phyloP scores from a whole-genome alignment of 1,140 invertebrate genomes.

The Holotrichia oblita region DNA sequence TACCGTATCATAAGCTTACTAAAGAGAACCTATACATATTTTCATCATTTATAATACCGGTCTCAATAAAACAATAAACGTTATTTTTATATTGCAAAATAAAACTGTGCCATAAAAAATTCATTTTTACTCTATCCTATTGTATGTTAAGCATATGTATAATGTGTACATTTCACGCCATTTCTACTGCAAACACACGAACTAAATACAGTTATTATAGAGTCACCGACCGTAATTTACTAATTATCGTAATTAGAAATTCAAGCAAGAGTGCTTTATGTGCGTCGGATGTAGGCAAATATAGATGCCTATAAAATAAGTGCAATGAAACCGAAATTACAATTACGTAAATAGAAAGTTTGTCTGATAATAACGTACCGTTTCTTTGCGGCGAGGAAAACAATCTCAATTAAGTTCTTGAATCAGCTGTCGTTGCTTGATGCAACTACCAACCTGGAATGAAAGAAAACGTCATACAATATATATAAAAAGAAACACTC shows the following conservation, averaged over 20 bases:
- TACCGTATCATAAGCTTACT: no score
- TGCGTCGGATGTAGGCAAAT: neutral
- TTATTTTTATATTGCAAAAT: no score
- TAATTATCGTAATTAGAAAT: neutral
- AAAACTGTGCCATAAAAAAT: no score
- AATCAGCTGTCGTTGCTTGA: neutral
- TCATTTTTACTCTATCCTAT: no score
- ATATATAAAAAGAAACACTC: no score
- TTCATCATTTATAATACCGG: no score
- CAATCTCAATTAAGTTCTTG: neutral
- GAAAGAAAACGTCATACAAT: neutral
- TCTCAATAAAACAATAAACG: no score
- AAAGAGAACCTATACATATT: no score
- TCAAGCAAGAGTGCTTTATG: neutral
- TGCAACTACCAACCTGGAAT: neutral
- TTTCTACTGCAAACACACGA: neutral
- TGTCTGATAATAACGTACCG: neutral
- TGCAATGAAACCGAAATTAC: neutral
- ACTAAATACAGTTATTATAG: neutral
- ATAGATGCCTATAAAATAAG: neutral
- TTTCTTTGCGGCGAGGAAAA: neutral
- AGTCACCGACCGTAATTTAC: slow-evolving; percentile 5
- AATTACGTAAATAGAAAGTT: slow-evolving; percentile 21
- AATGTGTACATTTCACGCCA: neutral
- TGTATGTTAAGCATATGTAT: neutral